Conservation (phyloP, 64 coral and sea anemone species). For the Dendronephthya gigantea region DNA sequence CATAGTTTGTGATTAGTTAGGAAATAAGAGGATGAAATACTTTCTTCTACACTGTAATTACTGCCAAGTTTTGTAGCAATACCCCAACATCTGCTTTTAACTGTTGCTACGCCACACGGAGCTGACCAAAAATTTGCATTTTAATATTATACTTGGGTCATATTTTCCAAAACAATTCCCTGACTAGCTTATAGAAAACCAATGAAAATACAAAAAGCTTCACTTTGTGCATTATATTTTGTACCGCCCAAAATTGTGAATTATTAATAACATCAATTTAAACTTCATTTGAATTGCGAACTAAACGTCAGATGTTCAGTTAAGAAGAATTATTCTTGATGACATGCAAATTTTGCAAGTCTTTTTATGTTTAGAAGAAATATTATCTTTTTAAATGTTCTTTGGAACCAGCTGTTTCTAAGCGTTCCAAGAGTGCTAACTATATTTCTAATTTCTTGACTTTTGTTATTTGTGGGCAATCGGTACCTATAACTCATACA, state of each 20-base stretch:
- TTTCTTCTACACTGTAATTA: not conserved
- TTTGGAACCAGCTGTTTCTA: not conserved
- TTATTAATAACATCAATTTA: conserved; percentile 2
- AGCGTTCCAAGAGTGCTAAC: too few relatives aligned
- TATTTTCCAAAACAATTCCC: not conserved
- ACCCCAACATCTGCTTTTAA: conserved; percentile 15
- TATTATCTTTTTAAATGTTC: not conserved
- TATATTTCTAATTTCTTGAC: too few relatives aligned
- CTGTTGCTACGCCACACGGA: conserved; percentile 5
- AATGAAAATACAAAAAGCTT: conserved; percentile 8
- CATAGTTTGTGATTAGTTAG: not conserved
- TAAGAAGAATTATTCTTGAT: not conserved
- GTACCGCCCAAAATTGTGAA: not conserved
- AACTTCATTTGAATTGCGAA: conserved; percentile 18
- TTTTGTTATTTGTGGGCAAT: too few relatives aligned
- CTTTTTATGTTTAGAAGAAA: not conserved
- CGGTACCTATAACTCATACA: too few relatives aligned
- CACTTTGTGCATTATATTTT: not conserved
- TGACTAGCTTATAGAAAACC: conserved; percentile 8
- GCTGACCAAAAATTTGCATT: conserved; percentile 25
- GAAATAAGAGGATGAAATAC: not conserved
- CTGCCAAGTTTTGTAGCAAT: not conserved
- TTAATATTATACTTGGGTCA: not conserved
- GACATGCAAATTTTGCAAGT: not conserved
- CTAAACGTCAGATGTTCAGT: not conserved